Conservation (phyloP, 2,113 vertebrate species). For the Steatornis caripensis region DNA sequence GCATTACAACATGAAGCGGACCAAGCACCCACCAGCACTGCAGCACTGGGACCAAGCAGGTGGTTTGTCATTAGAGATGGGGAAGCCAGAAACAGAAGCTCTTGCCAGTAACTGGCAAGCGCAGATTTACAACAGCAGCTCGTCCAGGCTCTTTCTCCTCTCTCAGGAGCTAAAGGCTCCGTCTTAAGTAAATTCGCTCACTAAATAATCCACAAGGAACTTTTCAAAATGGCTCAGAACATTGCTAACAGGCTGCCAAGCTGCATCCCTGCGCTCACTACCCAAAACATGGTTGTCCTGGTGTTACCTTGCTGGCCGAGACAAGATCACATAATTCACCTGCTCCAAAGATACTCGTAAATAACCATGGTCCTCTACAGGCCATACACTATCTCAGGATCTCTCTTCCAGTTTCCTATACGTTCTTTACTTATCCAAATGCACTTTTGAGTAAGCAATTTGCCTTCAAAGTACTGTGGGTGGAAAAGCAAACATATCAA, state of each 20-base stretch:
- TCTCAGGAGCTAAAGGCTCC: background rate
- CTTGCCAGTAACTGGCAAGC: background rate
- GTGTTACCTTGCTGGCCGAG: background rate
- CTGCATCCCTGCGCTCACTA: background rate
- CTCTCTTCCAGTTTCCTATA: background rate
- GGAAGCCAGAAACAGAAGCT: background rate
- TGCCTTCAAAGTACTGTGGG: constrained; percentile 1
- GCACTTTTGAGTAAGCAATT: constrained; percentile 4
- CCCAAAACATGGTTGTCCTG: background rate
- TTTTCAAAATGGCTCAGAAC: background rate
- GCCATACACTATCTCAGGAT: background rate
- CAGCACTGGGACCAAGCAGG: background rate
- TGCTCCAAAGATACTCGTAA: background rate
- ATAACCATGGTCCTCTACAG: background rate
- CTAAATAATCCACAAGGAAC: constrained; percentile 34
- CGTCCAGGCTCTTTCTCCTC: fast-evolving
- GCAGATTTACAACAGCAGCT: background rate
- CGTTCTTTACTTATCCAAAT: background rate
- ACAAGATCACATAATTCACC: background rate
- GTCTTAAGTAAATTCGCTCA: constrained; percentile 15
- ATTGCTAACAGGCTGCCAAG: background rate
- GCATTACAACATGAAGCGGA: background rate
- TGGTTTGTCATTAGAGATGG: background rate
- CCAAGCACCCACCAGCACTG: fast-evolving
- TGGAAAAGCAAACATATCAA: constrained; percentile 44